phyloP scores from a whole-genome alignment of 2,113 vertebrate genomes.

The Zapornia atra region DNA sequence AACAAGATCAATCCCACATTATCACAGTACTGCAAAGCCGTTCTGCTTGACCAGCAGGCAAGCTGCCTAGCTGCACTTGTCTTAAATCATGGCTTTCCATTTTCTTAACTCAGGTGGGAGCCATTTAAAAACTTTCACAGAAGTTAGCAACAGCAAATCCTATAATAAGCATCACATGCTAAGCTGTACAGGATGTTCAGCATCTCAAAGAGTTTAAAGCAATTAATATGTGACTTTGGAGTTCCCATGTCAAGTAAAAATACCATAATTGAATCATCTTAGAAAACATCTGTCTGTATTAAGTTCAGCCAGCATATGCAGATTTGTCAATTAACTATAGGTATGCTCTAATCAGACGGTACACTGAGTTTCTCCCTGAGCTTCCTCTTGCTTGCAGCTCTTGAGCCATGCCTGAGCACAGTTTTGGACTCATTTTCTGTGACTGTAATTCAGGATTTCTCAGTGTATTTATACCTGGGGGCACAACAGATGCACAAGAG shows the following conservation, averaged over 20 bases:
- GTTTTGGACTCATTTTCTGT: background rate
- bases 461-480: background rate
- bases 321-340: background rate
- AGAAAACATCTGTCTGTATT: background rate
- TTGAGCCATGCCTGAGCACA: background rate
- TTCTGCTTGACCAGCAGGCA: background rate
- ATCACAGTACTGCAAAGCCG: background rate
- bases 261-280: background rate
- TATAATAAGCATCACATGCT: background rate
- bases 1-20: background rate
- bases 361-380: fast-evolving
- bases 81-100: conserved; percentile 31
- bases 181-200: background rate
- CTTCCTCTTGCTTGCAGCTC: background rate
- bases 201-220: background rate
- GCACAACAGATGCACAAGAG: background rate
- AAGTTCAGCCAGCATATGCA: background rate
- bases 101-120: conserved; percentile 32
- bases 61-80: background rate
- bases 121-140: background rate
- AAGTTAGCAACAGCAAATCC: background rate
- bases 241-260: background rate
- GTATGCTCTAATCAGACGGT: background rate
- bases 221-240: background rate
- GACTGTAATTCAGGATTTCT: background rate